These are phyloP conservation scores for Dendrolimus kikuchii DNA, from an alignment of 1,140 invertebrate genomes.

Conservation along the genomic window DNA sequence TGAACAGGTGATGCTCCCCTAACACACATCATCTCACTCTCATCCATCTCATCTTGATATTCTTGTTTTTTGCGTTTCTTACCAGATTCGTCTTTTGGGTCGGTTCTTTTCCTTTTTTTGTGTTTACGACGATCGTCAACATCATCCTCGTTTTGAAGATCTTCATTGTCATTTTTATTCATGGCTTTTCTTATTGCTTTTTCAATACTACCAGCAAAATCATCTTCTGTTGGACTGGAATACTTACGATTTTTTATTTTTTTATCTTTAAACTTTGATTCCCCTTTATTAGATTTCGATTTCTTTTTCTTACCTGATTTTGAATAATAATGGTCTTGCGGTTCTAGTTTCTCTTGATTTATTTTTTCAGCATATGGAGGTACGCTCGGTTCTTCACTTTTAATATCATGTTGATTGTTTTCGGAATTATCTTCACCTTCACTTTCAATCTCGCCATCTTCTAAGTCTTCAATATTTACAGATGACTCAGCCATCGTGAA, in stretches of 20 bases:
- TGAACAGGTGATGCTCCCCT: conserved; percentile 79
- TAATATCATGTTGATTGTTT: conserved; percentile 26
- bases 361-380: conserved; percentile 25
- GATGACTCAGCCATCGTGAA: conserved; percentile 51
- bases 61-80: conserved; percentile 70
- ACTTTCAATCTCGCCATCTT: conserved; percentile 76
- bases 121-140: conserved; percentile 63
- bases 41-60: conserved; percentile 78
- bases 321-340: conserved; percentile 44
- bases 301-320: conserved; percentile 69
- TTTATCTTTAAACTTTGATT: conserved; percentile 58
- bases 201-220: conserved; percentile 84
- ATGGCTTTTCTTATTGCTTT: conserved; percentile 81
- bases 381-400: conserved; percentile 30
- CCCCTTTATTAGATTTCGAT: conserved; percentile 56
- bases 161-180: conserved; percentile 71
- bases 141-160: conserved; percentile 71
- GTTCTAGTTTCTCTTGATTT: conserved; percentile 31
- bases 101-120: conserved; percentile 69
- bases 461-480: conserved; percentile 68
- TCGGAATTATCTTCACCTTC: conserved; percentile 69
- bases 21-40: conserved; percentile 85
- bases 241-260: conserved; percentile 57
- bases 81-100: conserved; percentile 50
- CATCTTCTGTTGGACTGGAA: conserved; percentile 72